phyloP scores from a whole-genome alignment of 2,113 vertebrate species.

The Pluvianellus socialis region DNA sequence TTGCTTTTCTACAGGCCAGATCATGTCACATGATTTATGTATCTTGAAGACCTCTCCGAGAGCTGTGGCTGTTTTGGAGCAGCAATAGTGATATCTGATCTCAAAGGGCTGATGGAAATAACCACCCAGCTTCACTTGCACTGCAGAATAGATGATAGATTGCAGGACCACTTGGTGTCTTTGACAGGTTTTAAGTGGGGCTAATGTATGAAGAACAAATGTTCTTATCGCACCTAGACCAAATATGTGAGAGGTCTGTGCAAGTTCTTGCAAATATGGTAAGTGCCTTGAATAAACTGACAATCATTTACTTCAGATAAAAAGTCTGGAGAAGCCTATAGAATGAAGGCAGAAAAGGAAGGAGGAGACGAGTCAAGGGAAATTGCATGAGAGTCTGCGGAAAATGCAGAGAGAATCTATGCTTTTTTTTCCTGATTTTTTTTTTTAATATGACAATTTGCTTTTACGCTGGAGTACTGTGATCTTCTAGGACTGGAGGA shows the following conservation, averaged over 20 bases:
- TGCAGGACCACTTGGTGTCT: conserved; percentile 26
- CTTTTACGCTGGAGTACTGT: not conserved
- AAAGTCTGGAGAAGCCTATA: not conserved
- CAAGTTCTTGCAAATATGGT: conserved; percentile 34
- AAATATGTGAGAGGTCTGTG: conserved; percentile 38
- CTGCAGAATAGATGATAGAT: not conserved
- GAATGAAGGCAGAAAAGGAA: not conserved
- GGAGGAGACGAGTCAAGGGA: not conserved
- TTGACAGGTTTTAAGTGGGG: conserved; percentile 15
- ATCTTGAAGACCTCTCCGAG: not conserved
- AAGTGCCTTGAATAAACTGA: conserved; percentile 45
- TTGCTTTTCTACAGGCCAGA: not conserved
- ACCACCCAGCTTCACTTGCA: not conserved
- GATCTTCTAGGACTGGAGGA: not conserved
- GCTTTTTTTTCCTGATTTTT: not conserved
- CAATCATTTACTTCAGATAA: conserved; percentile 28
- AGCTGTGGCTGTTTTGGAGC: not conserved
- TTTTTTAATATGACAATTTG: not conserved
- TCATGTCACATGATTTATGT: not conserved
- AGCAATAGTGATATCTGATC: not conserved
- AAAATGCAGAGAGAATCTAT: not conserved
- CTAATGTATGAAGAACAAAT: conserved; percentile 35
- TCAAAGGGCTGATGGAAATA: not conserved
- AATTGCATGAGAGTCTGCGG: not conserved
- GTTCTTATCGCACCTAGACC: conserved; percentile 43